Evolutionary conservation across 2,113 vertebrate genomes (phyloP), one percentile per base, ranked within the genome.

Genomic region (Pogonocichla stellata): DNA sequence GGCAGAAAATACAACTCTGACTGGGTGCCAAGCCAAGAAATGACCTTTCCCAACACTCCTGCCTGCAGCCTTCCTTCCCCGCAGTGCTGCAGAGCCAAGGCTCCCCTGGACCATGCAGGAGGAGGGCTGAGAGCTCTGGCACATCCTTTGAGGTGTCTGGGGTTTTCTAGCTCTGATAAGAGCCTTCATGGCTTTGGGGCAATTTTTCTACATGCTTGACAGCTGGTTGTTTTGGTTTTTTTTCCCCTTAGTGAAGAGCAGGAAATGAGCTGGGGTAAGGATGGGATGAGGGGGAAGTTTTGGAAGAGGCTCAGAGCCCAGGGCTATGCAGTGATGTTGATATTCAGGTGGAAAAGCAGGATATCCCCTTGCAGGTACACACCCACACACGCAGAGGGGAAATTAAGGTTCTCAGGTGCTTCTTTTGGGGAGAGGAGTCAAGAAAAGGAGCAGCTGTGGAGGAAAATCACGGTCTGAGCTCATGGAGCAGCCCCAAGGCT

Each of bases 101-200:
- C 8, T 74, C 19, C 51, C 31, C 45, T 8, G 43, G 43, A 29
- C 71, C 4, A 1, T 1, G 7, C 45, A 3, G 4, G 31, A 87
- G 36, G 0, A 0, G 58, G 40, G 54, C 72, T 90, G 75, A 91
- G 8, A 36, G 40, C 51, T 81, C 43, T 48, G 38, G 19, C 24
- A 43, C 0, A 0, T 72, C 64, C 74, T 74, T 61, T 19, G 28
- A 70, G 61, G 10, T 29, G 12, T 45, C 50, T 1, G 4, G 14
- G n/a, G 5, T 7, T 72, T 77, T 94, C 29, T 57, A 43, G 47
- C 51, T 75, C 28, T 42, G 43, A 5, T 23, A 69, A 73, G 25
- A 96, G 16, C 36, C 48, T 90, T 69, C 22, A 2, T 54, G 82
- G 88, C 88, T 93, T 62, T 34, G 40, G 74, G 62, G 86, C n/a